Percentiles rank a stretch among this genome's conserved stretches.
phyloP scores from a whole-genome alignment of 53 echinoderm and acorn worm genomes.

The Actinopyga echinites region DNA sequence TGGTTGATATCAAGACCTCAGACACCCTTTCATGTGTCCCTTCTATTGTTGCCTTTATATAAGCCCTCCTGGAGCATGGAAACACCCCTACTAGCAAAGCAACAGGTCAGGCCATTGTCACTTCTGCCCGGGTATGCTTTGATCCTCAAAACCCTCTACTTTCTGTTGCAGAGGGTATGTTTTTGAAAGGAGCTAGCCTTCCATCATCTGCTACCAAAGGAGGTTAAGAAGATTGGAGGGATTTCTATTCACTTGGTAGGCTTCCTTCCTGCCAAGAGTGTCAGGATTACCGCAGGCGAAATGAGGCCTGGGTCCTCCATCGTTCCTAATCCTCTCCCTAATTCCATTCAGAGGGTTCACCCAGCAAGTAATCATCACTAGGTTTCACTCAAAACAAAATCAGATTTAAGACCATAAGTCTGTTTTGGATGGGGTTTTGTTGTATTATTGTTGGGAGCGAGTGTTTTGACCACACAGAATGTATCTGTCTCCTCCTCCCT shows the following conservation, averaged over 20 bases:
- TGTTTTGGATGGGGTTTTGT: constrained; percentile 14
- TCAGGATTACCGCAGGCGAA: neutral
- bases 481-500: neutral
- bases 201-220: neutral
- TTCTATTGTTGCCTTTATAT: too few relatives aligned
- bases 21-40: too few relatives aligned
- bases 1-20: too few relatives aligned
- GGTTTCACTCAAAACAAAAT: constrained; percentile 30
- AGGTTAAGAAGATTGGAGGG: constrained; percentile 3
- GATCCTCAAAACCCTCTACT: too few relatives aligned
- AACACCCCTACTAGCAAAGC: too few relatives aligned
- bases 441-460: neutral
- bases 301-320: neutral
- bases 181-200: too few relatives aligned
- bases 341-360: constrained; percentile 5
- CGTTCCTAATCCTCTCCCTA: neutral
- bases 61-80: too few relatives aligned
- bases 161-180: too few relatives aligned
- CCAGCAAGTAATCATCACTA: neutral
- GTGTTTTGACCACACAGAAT: constrained; percentile 32
- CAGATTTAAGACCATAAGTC: constrained; percentile 14
- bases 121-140: too few relatives aligned
- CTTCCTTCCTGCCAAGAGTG: constrained; percentile 2
- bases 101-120: too few relatives aligned
- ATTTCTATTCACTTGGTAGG: neutral